Conservation (phyloP, 1,140 invertebrate genomes). For the Aphis gossypii region DNA sequence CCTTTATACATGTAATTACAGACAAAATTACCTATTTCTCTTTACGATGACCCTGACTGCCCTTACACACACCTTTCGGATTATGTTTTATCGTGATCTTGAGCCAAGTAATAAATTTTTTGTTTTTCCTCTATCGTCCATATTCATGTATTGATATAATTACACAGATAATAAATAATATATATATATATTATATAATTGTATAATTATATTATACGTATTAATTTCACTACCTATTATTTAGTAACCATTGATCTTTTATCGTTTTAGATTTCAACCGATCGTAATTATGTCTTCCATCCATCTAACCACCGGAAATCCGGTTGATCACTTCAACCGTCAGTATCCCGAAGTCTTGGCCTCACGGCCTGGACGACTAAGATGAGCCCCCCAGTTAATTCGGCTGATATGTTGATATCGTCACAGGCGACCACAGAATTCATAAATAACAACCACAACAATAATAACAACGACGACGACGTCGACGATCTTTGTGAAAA, state of each 20-base stretch:
- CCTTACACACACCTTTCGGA: neutral
- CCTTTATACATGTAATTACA: too few species aligned
- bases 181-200: too few species aligned
- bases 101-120: neutral
- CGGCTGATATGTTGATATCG: slow-evolving; percentile 46
- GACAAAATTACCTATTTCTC: too few species aligned
- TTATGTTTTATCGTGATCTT: neutral
- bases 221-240: neutral
- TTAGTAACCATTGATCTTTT: neutral
- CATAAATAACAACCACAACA: slow-evolving; percentile 23
- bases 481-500: slow-evolving; percentile 23
- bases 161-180: too few species aligned
- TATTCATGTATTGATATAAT: neutral
- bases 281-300: slow-evolving; percentile 35
- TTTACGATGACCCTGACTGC: neutral
- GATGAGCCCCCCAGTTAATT: slow-evolving; percentile 52
- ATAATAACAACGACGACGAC: neutral
- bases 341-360: slow-evolving; percentile 42
- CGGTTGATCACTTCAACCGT: neutral
- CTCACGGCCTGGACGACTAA: slow-evolving; percentile 31
- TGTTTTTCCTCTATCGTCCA: neutral
- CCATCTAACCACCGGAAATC: neutral
- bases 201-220: neutral
- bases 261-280: slow-evolving; percentile 22
- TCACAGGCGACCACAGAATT: slow-evolving; percentile 44